Conservation (phyloP, 2,113 vertebrate genomes). For the Urocynchramus pylzowi region DNA sequence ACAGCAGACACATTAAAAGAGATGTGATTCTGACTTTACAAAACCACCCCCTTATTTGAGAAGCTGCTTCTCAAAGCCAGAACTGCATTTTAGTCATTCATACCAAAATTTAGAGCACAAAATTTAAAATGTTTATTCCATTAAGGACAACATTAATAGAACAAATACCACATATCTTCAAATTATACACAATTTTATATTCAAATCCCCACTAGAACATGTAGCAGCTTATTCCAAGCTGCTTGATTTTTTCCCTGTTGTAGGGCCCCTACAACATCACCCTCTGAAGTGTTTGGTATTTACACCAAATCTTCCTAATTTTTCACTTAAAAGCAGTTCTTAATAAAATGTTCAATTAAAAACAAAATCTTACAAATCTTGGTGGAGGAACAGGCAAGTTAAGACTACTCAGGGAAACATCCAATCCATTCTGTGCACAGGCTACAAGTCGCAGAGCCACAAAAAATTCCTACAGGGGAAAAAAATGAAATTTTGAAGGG, state of each 20-base stretch:
- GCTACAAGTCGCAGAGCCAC: constrained; percentile 91
- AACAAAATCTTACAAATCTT: constrained; percentile 89
- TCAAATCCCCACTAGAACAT: background rate
- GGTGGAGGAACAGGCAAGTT: constrained; percentile 87
- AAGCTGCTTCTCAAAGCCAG: background rate
- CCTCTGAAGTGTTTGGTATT: background rate
- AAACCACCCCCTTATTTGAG: background rate
- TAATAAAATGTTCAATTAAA: background rate
- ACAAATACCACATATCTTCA: background rate
- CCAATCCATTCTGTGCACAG: constrained; percentile 97
- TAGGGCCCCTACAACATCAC: background rate
- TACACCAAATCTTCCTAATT: background rate
- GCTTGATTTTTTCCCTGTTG: background rate
- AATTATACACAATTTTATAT: background rate
- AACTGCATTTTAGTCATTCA: background rate
- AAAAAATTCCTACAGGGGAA: constrained; percentile 89
- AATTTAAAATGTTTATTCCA: background rate
- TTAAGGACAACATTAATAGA: background rate
- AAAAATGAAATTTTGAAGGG: background rate
- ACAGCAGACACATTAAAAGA: background rate
- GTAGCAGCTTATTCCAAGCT: background rate
- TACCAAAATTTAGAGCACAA: background rate
- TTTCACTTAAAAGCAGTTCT: background rate
- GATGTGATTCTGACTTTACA: background rate
- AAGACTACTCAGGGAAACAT: constrained; percentile 89